phyloP scores from a whole-genome alignment of 2,113 vertebrate species.

The Pardalotus punctatus region DNA sequence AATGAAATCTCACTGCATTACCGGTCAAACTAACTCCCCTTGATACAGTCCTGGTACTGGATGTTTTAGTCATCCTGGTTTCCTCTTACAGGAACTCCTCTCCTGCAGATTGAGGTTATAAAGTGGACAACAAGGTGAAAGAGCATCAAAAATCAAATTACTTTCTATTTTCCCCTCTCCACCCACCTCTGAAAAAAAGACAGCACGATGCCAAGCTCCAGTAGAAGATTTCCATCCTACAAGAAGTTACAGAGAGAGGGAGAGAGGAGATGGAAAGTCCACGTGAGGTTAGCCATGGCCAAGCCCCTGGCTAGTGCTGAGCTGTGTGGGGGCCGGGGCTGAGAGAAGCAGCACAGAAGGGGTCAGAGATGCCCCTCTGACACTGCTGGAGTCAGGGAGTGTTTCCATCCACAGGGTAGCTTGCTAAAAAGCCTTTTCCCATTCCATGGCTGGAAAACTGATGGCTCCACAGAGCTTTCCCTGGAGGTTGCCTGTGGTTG shows the following conservation, averaged over 20 bases:
- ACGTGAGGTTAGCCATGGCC: not conserved
- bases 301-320: not conserved
- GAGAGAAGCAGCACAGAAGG: not conserved
- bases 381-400: not conserved
- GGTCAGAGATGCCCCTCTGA: not conserved
- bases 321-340: not conserved
- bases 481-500: not conserved
- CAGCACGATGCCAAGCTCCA: not conserved
- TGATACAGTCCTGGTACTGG: not conserved
- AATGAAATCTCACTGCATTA: not conserved
- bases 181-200: not conserved
- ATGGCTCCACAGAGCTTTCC: not conserved
- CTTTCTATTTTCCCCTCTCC: not conserved
- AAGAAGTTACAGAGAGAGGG: not conserved
- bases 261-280: not conserved
- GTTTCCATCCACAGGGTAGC: not conserved
- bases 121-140: not conserved
- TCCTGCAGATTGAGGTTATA: not conserved
- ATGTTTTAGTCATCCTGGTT: rapidly evolving
- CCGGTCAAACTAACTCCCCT: not conserved
- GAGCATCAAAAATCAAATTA: not conserved
- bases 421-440: not conserved
- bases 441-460: not conserved
- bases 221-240: not conserved
- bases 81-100: not conserved